Percentiles rank a stretch among this genome's conserved stretches.
Conservation (phyloP, 2,888 invertebrate genomes). For the Andrena hattorfiana region DNA sequence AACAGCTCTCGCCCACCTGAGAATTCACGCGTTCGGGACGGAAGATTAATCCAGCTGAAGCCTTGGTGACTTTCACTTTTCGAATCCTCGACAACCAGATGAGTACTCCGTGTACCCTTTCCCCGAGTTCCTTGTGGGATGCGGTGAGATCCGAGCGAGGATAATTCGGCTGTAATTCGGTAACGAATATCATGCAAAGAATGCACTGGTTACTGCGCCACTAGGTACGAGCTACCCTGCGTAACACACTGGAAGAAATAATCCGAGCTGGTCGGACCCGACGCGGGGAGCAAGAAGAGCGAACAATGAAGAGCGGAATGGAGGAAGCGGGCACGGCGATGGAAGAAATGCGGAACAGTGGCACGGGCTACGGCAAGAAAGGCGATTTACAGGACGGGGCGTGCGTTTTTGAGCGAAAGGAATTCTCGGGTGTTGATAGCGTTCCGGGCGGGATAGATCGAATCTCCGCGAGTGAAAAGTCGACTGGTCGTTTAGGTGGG, state of each 20-base stretch:
- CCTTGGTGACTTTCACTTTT: no score
- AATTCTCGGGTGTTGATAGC: slow-evolving; percentile 54
- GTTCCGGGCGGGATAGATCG: slow-evolving; percentile 60
- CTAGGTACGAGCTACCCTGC: not conserved
- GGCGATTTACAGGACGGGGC: slow-evolving; percentile 45
- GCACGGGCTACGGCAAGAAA: slow-evolving; percentile 37
- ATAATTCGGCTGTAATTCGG: no score
- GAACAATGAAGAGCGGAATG: not conserved
- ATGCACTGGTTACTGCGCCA: no score
- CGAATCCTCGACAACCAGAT: no score
- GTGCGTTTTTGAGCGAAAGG: slow-evolving; percentile 39
- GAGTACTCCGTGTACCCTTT: no score
- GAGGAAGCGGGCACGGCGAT: not conserved
- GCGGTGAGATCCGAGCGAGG: no score
- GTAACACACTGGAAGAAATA: not conserved
- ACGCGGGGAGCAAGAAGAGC: not conserved
- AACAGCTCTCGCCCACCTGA: slow-evolving; percentile 7
- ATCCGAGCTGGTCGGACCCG: not conserved
- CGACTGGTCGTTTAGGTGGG: slow-evolving; percentile 56
- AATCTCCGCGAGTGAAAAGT: slow-evolving; percentile 62
- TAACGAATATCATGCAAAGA: no score
- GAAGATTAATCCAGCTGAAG: not conserved
- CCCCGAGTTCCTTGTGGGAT: no score
- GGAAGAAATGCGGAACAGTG: slow-evolving; percentile 1
- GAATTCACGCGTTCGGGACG: slow-evolving; percentile 22